Evolutionary conservation across 2,888 invertebrate species (phyloP).

Genomic region (Cheilosia pagana): DNA sequence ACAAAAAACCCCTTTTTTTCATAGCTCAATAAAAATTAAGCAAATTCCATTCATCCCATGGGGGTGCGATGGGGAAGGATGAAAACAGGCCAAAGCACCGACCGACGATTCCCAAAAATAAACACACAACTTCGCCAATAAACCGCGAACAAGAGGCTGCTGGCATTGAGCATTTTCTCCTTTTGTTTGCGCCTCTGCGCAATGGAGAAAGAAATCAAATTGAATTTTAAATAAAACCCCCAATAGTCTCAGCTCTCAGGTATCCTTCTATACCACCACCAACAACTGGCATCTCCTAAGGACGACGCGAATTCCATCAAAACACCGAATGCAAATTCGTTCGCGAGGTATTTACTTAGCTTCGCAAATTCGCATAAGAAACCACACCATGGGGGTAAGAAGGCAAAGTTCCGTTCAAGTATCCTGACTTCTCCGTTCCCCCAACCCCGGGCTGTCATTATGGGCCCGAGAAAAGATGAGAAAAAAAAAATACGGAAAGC

Average conservation of each 20-base stretch:
- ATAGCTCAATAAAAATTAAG: slow-evolving; percentile 64
- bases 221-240: slow-evolving; percentile 74
- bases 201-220: slow-evolving; percentile 58
- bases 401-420: slow-evolving; percentile 61
- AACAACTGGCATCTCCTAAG: slow-evolving; percentile 56
- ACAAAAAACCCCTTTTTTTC: slow-evolving; percentile 59
- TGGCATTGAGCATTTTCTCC: slow-evolving; percentile 13
- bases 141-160: slow-evolving; percentile 33
- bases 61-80: slow-evolving; percentile 27
- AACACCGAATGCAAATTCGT: slow-evolving; percentile 72
- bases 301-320: slow-evolving; percentile 70
- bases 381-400: slow-evolving; percentile 58
- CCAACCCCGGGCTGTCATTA: background rate
- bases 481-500: slow-evolving; percentile 56
- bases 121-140: slow-evolving; percentile 52
- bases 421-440: background rate
- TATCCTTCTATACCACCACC: slow-evolving; percentile 1
- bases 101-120: slow-evolving; percentile 52
- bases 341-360: slow-evolving; percentile 72
- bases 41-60: slow-evolving; percentile 22
- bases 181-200: slow-evolving; percentile 45
- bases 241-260: slow-evolving; percentile 47
- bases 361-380: slow-evolving; percentile 71
- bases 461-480: slow-evolving; percentile 19
- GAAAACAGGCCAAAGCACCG: slow-evolving; percentile 5